These are phyloP conservation scores for Lithophane socia DNA, from an alignment of 2,888 invertebrate genomes.

Conservation along the genomic window DNA sequence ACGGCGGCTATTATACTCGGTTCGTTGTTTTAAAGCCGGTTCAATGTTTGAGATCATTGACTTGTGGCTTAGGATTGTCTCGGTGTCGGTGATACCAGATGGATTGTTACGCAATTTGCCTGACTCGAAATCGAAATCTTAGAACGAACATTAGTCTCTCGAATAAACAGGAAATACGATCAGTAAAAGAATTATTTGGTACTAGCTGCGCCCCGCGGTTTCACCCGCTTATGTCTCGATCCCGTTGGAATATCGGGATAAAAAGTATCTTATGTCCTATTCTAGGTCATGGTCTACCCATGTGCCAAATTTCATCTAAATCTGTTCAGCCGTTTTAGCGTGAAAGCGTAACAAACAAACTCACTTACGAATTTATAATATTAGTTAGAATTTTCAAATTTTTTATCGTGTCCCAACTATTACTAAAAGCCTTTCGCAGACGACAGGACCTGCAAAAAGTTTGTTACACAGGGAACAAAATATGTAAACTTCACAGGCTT, in stretches of 20 bases:
- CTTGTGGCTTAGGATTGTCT: conserved; percentile 20
- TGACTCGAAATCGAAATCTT: neutral
- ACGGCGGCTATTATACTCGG: conserved; percentile 43
- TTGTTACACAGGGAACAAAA: conserved; percentile 9
- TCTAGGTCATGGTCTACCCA: too few species aligned
- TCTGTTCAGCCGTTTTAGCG: too few species aligned
- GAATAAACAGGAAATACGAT: neutral
- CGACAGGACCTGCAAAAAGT: neutral
- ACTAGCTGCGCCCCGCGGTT: too few species aligned
- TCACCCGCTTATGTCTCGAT: too few species aligned
- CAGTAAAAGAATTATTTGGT: neutral
- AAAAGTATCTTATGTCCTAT: too few species aligned
- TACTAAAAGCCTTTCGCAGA: neutral
- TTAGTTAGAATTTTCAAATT: too few species aligned
- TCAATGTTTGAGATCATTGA: conserved; percentile 53
- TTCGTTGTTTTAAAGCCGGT: conserved; percentile 19
- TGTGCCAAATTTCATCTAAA: too few species aligned
- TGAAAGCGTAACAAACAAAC: too few species aligned
- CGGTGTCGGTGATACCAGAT: neutral
- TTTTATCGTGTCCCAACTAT: neutral
- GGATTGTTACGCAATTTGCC: neutral
- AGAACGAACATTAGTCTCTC: neutral
- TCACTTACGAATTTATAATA: too few species aligned
- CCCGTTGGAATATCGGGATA: too few species aligned
- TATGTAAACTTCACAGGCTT: neutral